Percentiles rank a stretch among this genome's conserved stretches.
These are phyloP conservation scores for Ceyx cyanopectus DNA, from an alignment of 2,113 vertebrate species.

Conservation along the genomic window DNA sequence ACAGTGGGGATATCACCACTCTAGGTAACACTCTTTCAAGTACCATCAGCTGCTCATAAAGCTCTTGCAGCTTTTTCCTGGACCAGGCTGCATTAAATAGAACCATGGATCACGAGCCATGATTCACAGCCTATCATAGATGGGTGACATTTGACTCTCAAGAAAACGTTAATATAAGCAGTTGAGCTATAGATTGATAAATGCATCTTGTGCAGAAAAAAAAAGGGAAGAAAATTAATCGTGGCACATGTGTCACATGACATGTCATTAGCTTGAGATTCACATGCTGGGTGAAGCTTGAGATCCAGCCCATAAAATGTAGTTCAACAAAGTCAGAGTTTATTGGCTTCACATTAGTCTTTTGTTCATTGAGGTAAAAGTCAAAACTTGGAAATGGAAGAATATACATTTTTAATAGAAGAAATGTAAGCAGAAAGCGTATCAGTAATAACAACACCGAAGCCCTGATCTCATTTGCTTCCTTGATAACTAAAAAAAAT, in stretches of 20 bases:
- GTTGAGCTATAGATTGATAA: background rate
- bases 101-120: background rate
- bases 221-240: constrained; percentile 24
- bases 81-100: background rate
- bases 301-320: background rate
- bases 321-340: background rate
- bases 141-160: background rate
- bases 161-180: constrained; percentile 15
- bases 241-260: background rate
- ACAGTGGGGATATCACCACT: background rate
- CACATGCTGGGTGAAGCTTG: background rate
- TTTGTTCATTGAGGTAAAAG: background rate
- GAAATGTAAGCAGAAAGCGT: background rate
- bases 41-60: background rate
- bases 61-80: background rate
- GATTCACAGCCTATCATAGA: background rate
- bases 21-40: background rate
- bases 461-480: background rate
- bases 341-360: background rate
- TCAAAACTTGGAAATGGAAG: background rate
- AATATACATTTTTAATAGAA: background rate
- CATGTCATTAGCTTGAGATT: background rate
- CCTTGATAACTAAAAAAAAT: background rate
- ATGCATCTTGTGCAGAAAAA: background rate
- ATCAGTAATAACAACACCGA: background rate